Base-by-base conservation (phyloP, 2,113 vertebrate genomes). In the Carlito syrichta region DNA sequence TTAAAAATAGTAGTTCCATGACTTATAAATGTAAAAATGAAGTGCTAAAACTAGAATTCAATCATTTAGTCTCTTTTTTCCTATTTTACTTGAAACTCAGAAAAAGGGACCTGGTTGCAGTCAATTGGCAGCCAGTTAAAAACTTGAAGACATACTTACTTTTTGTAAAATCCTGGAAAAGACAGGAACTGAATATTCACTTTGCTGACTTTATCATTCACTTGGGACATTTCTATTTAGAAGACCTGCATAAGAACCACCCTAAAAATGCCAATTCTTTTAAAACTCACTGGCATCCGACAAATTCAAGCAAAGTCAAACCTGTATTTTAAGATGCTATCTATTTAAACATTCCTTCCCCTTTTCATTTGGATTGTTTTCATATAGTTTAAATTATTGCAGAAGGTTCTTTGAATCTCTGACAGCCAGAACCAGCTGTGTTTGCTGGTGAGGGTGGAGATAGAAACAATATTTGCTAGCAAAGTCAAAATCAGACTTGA, bases 401-500 rank as follows among this genome's bases (percentile, higher is more conserved):
- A 32, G 85, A 83, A 77, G 40, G 0, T 66, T 78, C 25, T 89
- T 93, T 95, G 73, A 93, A 74, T 93, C 35, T 86, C 25, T 95
- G 68, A 91, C 85, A 96, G 60, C 45, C 82, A 5, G 91, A 91
- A 74, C 63, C 89, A 96, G 79, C 68, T 96, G 79, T 97, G 83
- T 97, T 95, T 97, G 62, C 84, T 91, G 40, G n/a, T 77, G 62
- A 93, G 38, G 25, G 32, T 89, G 50, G 83, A 84, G 52, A 77
- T 43, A 76, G 54, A 84, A 97, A 68, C 43, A 93, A 66, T 93
- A 86, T 79, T 86, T 96, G 63, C 50, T 66, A 94, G 56, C 32
- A 97, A 96, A 95, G 86, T 40, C 38, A 83, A 77, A 50, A 79
- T 83, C 62, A 97, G 62, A 92, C 54, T 88, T 95, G 23, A 71